Conservation (phyloP, 2,113 vertebrate genomes). For the Entelurus aequoreus region DNA sequence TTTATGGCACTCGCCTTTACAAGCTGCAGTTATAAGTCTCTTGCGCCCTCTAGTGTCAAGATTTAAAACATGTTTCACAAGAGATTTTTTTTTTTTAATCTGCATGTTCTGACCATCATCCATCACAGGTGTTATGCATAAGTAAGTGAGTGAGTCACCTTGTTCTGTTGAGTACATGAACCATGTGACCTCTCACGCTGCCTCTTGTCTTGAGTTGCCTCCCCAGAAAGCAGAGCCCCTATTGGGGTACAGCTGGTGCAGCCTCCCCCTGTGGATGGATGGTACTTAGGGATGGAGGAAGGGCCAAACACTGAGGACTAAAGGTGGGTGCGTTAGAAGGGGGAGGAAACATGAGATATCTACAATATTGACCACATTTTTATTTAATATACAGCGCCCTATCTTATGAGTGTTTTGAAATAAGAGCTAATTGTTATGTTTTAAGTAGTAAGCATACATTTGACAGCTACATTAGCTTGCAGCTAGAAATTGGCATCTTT, state of each 20-base stretch:
- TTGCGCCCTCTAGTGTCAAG: slow-evolving; percentile 58
- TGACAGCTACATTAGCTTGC: too few species aligned
- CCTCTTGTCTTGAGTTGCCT: neutral
- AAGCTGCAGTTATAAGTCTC: neutral
- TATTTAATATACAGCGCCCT: too few species aligned
- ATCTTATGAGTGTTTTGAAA: too few species aligned
- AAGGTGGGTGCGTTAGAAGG: slow-evolving; percentile 6
- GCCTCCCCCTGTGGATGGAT: slow-evolving; percentile 1
- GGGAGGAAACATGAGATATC: neutral
- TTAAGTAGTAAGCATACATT: too few species aligned
- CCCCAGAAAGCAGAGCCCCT: slow-evolving; percentile 7
- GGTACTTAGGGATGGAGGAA: slow-evolving; percentile 6
- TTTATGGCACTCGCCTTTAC: neutral
- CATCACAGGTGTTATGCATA: too few species aligned
- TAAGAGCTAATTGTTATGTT: too few species aligned
- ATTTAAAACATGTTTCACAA: neutral
- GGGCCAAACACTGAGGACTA: slow-evolving; percentile 3
- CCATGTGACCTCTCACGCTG: neutral
- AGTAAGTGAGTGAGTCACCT: slow-evolving; percentile 1
- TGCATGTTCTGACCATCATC: too few species aligned
- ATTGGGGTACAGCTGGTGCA: slow-evolving; percentile 15
- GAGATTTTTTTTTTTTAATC: too few species aligned
- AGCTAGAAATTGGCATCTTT: too few species aligned
- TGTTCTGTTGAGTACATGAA: neutral
- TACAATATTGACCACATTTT: neutral